Evolutionary conservation across 1,140 invertebrate species (phyloP).

Genomic region (Microplitis demolitor): DNA sequence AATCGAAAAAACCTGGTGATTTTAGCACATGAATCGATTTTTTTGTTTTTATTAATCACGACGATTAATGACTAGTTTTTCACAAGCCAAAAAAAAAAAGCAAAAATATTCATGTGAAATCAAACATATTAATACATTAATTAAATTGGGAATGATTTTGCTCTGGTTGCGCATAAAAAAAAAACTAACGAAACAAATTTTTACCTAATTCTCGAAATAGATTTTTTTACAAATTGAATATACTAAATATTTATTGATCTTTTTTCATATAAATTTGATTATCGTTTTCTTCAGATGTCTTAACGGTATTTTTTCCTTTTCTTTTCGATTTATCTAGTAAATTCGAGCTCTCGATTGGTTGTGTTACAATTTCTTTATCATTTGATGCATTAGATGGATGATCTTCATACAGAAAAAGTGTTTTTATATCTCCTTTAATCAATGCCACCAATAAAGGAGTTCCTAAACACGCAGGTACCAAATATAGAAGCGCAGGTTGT

Average conservation of each 20-base stretch:
- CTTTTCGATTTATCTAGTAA: neutral
- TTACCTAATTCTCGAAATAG: too few species aligned
- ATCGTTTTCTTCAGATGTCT: constrained; percentile 44
- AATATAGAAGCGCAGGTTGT: constrained; percentile 96
- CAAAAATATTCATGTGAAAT: too few species aligned
- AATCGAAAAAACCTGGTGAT: too few species aligned
- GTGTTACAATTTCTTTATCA: neutral
- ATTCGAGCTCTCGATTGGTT: neutral
- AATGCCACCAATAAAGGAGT: constrained; percentile 86
- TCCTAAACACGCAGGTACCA: constrained; percentile 94
- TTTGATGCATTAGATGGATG: constrained; percentile 57
- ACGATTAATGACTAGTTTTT: too few species aligned
- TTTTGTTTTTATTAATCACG: too few species aligned
- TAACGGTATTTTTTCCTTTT: constrained; percentile 36
- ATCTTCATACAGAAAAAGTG: constrained; percentile 84
- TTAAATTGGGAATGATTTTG: too few species aligned
- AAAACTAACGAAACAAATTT: too few species aligned
- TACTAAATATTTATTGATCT: constrained; percentile 49
- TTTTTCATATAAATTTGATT: constrained; percentile 50
- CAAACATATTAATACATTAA: too few species aligned
- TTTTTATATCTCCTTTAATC: constrained; percentile 88
- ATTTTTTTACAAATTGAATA: too few species aligned
- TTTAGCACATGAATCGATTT: too few species aligned
- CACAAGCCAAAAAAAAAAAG: too few species aligned
- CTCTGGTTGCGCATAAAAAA: too few species aligned